phyloP scores from a whole-genome alignment of 1,140 invertebrate species.

The Trinorchestia longiramus region DNA sequence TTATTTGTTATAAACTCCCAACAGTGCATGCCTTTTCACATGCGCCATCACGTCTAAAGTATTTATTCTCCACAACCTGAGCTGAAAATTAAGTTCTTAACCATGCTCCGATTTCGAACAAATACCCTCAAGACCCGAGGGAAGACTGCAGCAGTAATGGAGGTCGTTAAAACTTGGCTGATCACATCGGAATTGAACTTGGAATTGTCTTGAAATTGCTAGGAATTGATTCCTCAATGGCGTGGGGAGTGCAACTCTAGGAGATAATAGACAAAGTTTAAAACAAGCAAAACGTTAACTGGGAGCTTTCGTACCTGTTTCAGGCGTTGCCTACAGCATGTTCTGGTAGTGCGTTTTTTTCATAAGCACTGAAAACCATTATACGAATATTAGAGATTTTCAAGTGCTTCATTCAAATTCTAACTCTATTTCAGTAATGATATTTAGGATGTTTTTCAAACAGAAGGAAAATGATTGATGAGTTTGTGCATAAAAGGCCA shows the following conservation, averaged over 20 bases:
- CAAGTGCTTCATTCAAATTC: too few species aligned
- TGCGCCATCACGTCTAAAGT: neutral
- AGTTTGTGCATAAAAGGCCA: too few species aligned
- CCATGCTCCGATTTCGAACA: neutral
- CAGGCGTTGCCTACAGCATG: too few species aligned
- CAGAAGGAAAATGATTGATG: too few species aligned
- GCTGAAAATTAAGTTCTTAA: neutral
- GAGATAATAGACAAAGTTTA: constrained; percentile 4
- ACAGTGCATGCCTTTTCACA: too few species aligned
- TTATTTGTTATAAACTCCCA: too few species aligned
- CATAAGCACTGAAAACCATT: too few species aligned
- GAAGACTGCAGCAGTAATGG: neutral
- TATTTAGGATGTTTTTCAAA: too few species aligned
- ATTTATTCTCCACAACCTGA: neutral
- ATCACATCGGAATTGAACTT: constrained; percentile 30
- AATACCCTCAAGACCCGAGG: neutral
- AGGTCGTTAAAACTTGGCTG: constrained; percentile 40
- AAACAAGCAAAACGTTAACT: neutral
- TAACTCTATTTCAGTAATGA: too few species aligned
- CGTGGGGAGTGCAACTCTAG: neutral
- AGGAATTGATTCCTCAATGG: constrained; percentile 40
- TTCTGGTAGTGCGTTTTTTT: too few species aligned
- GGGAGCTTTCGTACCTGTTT: neutral
- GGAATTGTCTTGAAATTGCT: constrained; percentile 40
- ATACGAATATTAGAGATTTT: too few species aligned